Percentiles rank a stretch among this genome's conserved stretches.
These are phyloP conservation scores for Caenorhabditis elegans DNA, from an alignment of 1,140 invertebrate genomes.

Conservation along the genomic window WBcel235 BX284604.4:6521501-6522000, in stretches of 20 bases:
- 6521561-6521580: constrained; percentile 1
- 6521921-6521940: not conserved
- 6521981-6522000: not conserved
- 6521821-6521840: not conserved
- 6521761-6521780: not conserved
- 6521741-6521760: not conserved
- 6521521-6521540: not conserved
- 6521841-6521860: constrained; percentile 11
- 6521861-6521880: not conserved
- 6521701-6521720: constrained; percentile 3
- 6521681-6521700: not conserved
- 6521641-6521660: too few relatives aligned
- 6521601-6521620: constrained; percentile 24
- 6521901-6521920: not conserved
- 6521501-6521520: not conserved
- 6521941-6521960: not conserved
- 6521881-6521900: not conserved
- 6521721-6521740: not conserved
- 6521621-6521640: too few relatives aligned
- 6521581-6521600: constrained; percentile 17
- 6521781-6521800: too few relatives aligned
- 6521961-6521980: constrained; percentile 1
- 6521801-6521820: not conserved
- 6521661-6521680: not conserved
- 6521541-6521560: not conserved